These are phyloP conservation scores for Chrysolina oricalcia DNA, from an alignment of 2,888 invertebrate genomes.

Conservation along the genomic window DNA sequence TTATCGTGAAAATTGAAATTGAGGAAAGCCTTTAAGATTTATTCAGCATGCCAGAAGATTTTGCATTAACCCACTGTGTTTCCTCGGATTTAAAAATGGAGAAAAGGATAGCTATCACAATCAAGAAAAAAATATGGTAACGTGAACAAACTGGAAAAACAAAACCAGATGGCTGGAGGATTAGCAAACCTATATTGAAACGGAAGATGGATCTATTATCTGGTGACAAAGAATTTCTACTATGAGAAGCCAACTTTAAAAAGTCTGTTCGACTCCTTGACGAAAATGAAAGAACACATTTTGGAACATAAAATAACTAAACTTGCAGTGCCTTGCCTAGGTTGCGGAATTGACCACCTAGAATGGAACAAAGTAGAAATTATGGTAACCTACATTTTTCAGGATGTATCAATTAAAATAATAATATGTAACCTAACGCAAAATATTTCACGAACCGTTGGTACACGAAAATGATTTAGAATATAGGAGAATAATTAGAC, in stretches of 20 bases:
- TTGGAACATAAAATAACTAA: neutral
- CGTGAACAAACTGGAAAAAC: no score
- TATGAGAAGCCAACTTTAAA: neutral
- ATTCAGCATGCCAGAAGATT: no score
- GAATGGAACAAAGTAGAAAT: neutral
- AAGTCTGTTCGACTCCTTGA: neutral
- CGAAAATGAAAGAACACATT: slow-evolving; percentile 2
- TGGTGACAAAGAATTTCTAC: slow-evolving; percentile 4
- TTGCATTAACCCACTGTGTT: no score
- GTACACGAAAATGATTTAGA: slow-evolving; percentile 8
- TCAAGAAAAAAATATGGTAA: no score
- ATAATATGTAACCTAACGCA: neutral
- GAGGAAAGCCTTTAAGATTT: no score
- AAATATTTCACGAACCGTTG: neutral
- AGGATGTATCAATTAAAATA: slow-evolving; percentile 3
- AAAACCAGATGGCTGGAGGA: neutral
- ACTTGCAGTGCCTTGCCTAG: slow-evolving; percentile 3
- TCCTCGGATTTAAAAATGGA: no score
- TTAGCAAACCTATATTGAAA: neutral
- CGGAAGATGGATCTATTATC: neutral
- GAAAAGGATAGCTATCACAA: no score
- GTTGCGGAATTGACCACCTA: slow-evolving; percentile 12
- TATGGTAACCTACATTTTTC: slow-evolving; percentile 11
- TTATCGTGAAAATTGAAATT: no score
- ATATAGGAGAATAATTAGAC: slow-evolving; percentile 3